Conservation (phyloP, 2,888 invertebrate species). For the Teleiodes luculella region DNA sequence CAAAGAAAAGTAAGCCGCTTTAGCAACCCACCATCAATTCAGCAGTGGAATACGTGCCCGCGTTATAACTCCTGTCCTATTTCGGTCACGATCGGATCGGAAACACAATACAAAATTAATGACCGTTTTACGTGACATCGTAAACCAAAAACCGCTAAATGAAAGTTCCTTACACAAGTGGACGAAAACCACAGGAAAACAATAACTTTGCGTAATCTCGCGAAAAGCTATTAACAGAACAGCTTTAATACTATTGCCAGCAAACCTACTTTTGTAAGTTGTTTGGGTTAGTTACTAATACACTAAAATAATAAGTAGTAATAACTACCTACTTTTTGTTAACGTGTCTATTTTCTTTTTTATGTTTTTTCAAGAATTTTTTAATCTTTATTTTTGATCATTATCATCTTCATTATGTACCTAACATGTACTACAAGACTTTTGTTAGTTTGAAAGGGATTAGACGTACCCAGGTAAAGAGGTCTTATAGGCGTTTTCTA, state of each 20-base stretch:
- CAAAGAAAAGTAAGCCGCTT: background rate
- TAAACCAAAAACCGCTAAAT: constrained; percentile 46
- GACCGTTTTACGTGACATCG: constrained; percentile 50
- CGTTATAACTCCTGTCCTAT: constrained; percentile 35
- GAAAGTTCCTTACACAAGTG: constrained; percentile 37
- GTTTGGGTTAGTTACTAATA: too few species aligned
- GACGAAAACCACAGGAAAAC: constrained; percentile 5
- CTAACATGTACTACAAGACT: too few species aligned
- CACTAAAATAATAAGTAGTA: too few species aligned
- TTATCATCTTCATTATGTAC: too few species aligned
- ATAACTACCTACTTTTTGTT: too few species aligned
- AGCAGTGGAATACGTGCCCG: constrained; percentile 27
- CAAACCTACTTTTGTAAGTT: too few species aligned
- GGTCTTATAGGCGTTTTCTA: too few species aligned
- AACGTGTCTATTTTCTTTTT: too few species aligned
- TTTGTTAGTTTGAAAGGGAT: too few species aligned
- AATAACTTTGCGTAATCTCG: constrained; percentile 1
- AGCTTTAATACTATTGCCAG: background rate
- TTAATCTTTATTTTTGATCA: too few species aligned
- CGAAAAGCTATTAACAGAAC: background rate
- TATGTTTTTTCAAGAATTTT: too few species aligned
- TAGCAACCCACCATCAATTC: background rate
- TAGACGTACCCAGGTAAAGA: too few species aligned
- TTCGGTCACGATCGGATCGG: constrained; percentile 36
- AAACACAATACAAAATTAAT: constrained; percentile 56